These are phyloP conservation scores for Diarsia dahlii DNA, from an alignment of 2,888 invertebrate species.

Conservation along the genomic window DNA sequence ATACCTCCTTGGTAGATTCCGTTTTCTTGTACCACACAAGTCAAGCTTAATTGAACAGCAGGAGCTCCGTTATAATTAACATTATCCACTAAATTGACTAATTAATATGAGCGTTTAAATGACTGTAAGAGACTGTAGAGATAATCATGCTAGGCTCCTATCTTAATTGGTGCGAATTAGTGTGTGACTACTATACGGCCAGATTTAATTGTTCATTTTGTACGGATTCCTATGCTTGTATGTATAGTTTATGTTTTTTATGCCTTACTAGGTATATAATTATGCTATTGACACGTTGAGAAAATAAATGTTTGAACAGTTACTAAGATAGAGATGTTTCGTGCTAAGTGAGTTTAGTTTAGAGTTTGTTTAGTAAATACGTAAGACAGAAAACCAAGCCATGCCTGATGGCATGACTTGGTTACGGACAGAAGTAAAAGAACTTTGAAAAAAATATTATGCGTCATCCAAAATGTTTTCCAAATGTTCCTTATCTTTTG, in stretches of 20 bases:
- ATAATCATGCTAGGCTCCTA: constrained; percentile 11
- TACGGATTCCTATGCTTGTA: not conserved
- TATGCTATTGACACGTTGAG: not conserved
- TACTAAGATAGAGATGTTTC: not conserved
- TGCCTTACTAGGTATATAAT: not conserved
- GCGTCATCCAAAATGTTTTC: not conserved
- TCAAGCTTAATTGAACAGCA: constrained; percentile 18
- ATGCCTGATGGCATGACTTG: too few species aligned
- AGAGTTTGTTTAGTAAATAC: not conserved
- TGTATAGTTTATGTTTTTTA: not conserved
- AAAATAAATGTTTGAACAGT: not conserved
- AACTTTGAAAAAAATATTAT: not conserved
- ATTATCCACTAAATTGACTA: constrained; percentile 36
- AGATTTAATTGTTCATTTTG: constrained; percentile 19
- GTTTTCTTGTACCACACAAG: not conserved
- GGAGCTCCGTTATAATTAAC: constrained; percentile 27
- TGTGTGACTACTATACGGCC: constrained; percentile 10
- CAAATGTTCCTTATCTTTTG: too few species aligned
- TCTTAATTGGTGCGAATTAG: constrained; percentile 43
- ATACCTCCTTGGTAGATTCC: constrained; percentile 1
- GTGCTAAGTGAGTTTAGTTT: not conserved
- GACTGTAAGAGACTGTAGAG: constrained; percentile 9
- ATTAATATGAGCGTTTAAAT: constrained; percentile 26
- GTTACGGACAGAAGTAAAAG: not conserved
- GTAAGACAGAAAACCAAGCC: not conserved